Evolutionary conservation across 2,797 vertebrate species (phyloP), one percentile per base, ranked within the genome.

Genomic region (Cynodonichthys magdalenae): DNA sequence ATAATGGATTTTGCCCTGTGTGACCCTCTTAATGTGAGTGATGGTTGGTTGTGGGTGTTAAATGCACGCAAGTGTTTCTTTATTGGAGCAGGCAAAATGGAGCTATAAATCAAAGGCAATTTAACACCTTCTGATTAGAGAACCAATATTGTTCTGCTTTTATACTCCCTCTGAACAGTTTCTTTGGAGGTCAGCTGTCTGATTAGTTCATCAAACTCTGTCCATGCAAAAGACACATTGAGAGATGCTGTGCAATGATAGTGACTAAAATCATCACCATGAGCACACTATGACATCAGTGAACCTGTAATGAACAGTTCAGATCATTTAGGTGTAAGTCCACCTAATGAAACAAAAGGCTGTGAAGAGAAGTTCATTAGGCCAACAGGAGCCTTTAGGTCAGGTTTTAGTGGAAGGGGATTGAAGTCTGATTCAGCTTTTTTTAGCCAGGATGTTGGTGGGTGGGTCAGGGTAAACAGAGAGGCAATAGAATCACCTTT

Each of bases 361-460:
- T 83, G 79, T 20, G 12, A 47, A 77, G 44, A 66, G 67, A 49
- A 72, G 83, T 77, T 81, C 69, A 78, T 27, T 39, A 50, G 80
- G 79, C 74, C 66, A 86, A 46, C 53, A 53, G 58, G 77, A 85
- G 88, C 82, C 78, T 88, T 63, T 63, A 72, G 83, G 85, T 91
- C 85, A 87, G 42, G 71, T 57, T 61, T 72, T 75, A 78, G 63
- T 83, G 69, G 83, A 71, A 84, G 86, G 48, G 69, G 57, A 76
- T 56, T 83, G 75, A 71, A 59, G 39, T 75, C 84, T 82, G 85
- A 91, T 80, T 92, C 87, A 91, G 86, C 87, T 84, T 61, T 86
- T 56, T 83, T 54, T 83, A 31, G 63, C 46, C 45, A 69, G 71
- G 70, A 54, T 65, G 72, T 59, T 58, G 56, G 52, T 55, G 61